phyloP scores from a whole-genome alignment of 2,113 vertebrate genomes.

The Ia io region DNA sequence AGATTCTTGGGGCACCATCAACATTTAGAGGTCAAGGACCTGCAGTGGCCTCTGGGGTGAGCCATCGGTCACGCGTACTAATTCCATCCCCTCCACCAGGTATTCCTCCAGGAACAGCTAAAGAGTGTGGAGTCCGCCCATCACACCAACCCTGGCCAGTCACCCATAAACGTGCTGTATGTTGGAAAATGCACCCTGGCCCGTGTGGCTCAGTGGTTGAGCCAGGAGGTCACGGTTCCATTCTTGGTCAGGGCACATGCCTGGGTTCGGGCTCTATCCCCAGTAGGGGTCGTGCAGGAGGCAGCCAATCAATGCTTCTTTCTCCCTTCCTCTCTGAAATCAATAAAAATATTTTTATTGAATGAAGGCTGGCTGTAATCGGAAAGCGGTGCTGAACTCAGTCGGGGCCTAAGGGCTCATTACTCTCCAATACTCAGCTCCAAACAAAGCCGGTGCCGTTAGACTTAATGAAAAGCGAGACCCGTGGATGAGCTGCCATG shows the following conservation, averaged over 20 bases:
- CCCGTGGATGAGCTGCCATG: not conserved
- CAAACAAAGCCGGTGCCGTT: not conserved
- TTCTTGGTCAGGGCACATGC: too few species aligned
- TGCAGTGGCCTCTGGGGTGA: not conserved
- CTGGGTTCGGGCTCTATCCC: too few species aligned
- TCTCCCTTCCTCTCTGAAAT: too few species aligned
- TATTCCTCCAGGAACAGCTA: not conserved
- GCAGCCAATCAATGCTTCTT: too few species aligned
- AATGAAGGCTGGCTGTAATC: not conserved
- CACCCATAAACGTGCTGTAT: not conserved
- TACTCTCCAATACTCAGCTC: not conserved
- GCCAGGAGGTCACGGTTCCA: too few species aligned
- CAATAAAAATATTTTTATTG: not conserved
- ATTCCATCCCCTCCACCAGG: not conserved
- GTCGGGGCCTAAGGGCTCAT: not conserved
- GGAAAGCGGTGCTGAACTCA: not conserved
- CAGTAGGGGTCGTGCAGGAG: too few species aligned
- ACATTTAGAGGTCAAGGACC: not conserved
- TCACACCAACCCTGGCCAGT: not conserved
- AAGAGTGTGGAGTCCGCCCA: not conserved
- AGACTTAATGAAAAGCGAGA: not conserved
- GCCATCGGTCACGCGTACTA: not conserved
- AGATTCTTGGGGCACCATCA: not conserved
- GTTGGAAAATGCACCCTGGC: not conserved
- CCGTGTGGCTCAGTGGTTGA: too few species aligned